These are phyloP conservation scores for Cartodere bifasciata DNA, from an alignment of 2,888 invertebrate species.

Conservation along the genomic window DNA sequence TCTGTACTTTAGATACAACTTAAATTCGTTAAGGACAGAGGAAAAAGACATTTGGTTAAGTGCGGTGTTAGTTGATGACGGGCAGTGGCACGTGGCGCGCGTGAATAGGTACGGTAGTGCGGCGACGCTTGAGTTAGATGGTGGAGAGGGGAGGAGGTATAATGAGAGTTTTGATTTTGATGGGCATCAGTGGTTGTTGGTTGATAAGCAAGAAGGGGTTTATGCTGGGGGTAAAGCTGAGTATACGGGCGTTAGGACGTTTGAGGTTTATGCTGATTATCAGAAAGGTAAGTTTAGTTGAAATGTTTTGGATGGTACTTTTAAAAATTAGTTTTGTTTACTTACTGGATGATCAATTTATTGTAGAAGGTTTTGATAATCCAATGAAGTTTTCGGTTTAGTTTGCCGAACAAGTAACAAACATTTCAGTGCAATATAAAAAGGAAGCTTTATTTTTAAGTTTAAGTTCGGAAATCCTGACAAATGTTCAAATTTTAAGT, in stretches of 20 bases:
- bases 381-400: neutral
- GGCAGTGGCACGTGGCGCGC: conserved; percentile 92
- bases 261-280: conserved; percentile 89
- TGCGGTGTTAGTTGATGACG: conserved; percentile 83
- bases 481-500: no score
- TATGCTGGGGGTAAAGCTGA: conserved; percentile 94
- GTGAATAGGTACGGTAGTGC: conserved; percentile 87
- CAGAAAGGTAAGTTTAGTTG: conserved; percentile 57
- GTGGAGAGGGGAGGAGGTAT: conserved; percentile 86
- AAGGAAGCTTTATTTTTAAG: no score
- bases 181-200: conserved; percentile 84
- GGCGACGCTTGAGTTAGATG: conserved; percentile 84
- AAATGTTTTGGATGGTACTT: no score
- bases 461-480: no score
- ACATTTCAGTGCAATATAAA: conserved; percentile 1
- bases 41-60: conserved; percentile 84
- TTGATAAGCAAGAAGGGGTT: conserved; percentile 89
- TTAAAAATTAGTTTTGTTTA: no score
- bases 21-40: conserved; percentile 82
- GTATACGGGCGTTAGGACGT: conserved; percentile 85
- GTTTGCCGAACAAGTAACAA: neutral
- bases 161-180: conserved; percentile 85
- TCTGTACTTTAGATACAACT: conserved; percentile 82
- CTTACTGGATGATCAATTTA: no score
- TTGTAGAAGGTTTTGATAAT: neutral